phyloP scores from a whole-genome alignment of 2,113 vertebrate genomes.

The Oreochromis aureus region DNA sequence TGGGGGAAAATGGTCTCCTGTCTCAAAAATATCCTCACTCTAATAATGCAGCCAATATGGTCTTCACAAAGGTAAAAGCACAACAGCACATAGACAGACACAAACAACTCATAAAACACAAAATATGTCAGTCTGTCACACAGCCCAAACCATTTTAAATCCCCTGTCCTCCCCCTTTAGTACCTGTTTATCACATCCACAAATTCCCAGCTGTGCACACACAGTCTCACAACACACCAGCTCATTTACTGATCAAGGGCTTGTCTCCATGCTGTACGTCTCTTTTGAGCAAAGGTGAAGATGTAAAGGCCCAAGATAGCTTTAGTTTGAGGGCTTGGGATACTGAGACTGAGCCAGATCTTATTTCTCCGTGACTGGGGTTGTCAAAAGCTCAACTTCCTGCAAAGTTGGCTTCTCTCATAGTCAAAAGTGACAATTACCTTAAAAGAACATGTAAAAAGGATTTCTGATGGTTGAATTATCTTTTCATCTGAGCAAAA shows the following conservation, averaged over 20 bases:
- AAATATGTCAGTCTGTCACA: background rate
- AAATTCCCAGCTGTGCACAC: constrained; percentile 8
- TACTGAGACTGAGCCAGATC: background rate
- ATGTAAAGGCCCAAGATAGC: background rate
- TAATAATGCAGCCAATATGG: background rate
- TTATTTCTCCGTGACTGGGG: background rate
- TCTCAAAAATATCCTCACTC: background rate
- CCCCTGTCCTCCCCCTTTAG: background rate
- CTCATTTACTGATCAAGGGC: constrained; percentile 42
- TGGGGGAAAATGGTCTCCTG: background rate
- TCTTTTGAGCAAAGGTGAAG: constrained; percentile 24
- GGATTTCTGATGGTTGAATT: background rate
- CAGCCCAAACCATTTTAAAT: background rate
- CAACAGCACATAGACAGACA: background rate
- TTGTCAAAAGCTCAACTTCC: background rate
- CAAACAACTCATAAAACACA: background rate
- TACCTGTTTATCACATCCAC: constrained; percentile 17
- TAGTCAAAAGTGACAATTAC: background rate
- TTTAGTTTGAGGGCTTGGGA: background rate
- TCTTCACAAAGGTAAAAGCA: background rate
- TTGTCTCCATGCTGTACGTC: background rate
- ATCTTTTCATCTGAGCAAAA: background rate
- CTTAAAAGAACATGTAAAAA: background rate
- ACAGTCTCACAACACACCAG: background rate
- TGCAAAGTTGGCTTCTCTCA: background rate